Evolutionary conservation across 2,113 vertebrate species (phyloP), one percentile per base, ranked within the genome.

Genomic region (Pterophyllum scalare): DNA sequence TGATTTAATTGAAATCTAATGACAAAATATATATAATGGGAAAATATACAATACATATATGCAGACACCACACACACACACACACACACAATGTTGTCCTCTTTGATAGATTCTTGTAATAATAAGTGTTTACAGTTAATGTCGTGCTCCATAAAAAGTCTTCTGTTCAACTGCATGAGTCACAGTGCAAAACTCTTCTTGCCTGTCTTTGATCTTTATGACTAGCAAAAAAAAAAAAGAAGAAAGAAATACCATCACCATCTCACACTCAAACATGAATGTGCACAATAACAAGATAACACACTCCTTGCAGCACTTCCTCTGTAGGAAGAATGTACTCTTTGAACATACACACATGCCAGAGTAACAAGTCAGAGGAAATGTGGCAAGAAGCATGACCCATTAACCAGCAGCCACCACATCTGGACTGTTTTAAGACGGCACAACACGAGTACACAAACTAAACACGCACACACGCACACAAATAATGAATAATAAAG

Each of bases 341-440:
- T 58, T 84, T 54, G 75, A 88, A 85, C 81, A 72, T 20, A 62
- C 40, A 62, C 72, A 81, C 88, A 89, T 90, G 87, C 89, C 87
- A 86, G 57, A 90, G 84, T 75, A 84, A 83, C 78, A 26, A 89
- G 86, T 91, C 86, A 92, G 87, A 91, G 82, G 89, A 91, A 88
- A 83, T 83, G 84, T 79, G 77, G 86, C 59, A 35, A 85, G 58
- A 35, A 83, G 56, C 76, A 56, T 15, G 76, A 89, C 65, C 64
- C 8, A 61, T 15, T 28, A 83, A 87, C 61, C 85, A 74, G 62
- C 8, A 46, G 59, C 22, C 35, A 38, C 35, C 56, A 86, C 88
- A 93, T 89, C 91, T 90, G 92, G 87, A 82, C 70, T 1, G 35
- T 9, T 77, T 92, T 88, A 90, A 78, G 38, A 75, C 40, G 26